Percentiles rank a stretch among this genome's conserved stretches.
These are phyloP conservation scores for Bubo blakistoni DNA, from an alignment of 2,113 vertebrate genomes.

Conservation along the genomic window DNA sequence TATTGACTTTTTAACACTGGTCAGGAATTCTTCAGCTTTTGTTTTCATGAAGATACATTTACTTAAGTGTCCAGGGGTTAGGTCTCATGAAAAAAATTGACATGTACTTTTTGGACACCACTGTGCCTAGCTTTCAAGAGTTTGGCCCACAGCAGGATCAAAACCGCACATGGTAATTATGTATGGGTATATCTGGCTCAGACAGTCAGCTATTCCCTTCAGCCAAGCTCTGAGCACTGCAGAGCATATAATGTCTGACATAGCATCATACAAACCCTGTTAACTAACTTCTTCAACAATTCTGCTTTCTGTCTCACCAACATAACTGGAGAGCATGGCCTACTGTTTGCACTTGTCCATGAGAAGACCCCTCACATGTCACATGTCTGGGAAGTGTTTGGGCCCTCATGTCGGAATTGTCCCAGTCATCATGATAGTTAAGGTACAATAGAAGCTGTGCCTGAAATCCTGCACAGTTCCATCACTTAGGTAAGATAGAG, in stretches of 20 bases:
- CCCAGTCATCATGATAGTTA: background rate
- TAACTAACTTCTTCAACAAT: background rate
- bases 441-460: background rate
- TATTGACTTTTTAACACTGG: background rate
- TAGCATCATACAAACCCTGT: background rate
- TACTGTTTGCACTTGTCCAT: background rate
- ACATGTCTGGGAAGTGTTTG: background rate
- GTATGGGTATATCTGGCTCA: background rate
- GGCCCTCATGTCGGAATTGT: background rate
- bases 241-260: background rate
- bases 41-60: background rate
- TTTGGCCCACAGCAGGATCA: background rate
- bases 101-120: background rate
- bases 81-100: background rate
- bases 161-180: background rate
- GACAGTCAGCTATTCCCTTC: background rate
- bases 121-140: background rate
- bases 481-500: background rate
- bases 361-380: background rate
- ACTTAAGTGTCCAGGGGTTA: fast-evolving
- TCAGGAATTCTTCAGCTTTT: background rate
- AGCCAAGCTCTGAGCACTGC: background rate
- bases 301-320: background rate
- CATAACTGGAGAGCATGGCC: fast-evolving
- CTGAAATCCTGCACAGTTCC: background rate